Evolutionary conservation across 2,888 invertebrate genomes (phyloP).

Genomic region (Parnassius orleans): DNA sequence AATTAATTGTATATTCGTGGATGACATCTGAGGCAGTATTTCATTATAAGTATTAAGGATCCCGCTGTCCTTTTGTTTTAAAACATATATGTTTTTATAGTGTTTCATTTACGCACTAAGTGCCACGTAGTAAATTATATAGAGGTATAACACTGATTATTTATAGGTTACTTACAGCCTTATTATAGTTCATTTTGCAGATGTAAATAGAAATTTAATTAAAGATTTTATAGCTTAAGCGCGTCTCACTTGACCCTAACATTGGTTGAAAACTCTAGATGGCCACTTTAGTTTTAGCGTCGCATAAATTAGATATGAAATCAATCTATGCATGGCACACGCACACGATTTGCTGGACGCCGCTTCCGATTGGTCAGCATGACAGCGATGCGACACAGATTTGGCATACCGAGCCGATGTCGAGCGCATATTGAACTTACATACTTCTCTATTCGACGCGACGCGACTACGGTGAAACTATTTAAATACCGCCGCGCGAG

Average conservation of each 20-base stretch:
- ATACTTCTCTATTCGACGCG: no score
- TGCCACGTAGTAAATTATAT: slow-evolving; percentile 32
- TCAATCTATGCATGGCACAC: background rate
- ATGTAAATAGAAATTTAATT: slow-evolving; percentile 17
- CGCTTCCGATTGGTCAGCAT: no score
- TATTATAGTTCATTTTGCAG: slow-evolving; percentile 9
- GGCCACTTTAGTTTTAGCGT: background rate
- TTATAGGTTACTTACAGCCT: slow-evolving; percentile 14
- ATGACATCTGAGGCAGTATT: slow-evolving; percentile 80
- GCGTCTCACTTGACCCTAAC: background rate
- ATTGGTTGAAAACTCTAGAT: background rate
- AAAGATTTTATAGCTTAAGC: slow-evolving; percentile 8
- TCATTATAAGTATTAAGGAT: slow-evolving; percentile 51
- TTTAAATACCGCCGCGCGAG: no score
- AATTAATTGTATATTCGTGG: slow-evolving; percentile 54
- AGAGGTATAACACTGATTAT: slow-evolving; percentile 7
- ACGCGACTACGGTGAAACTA: no score
- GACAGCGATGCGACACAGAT: no score
- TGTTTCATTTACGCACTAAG: slow-evolving; percentile 34
- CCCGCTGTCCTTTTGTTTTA: slow-evolving; percentile 42
- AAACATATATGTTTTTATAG: slow-evolving; percentile 42
- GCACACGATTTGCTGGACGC: no score
- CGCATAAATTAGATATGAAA: background rate
- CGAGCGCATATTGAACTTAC: no score
- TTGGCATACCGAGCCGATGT: no score